These are phyloP conservation scores for Tragelaphus strepsiceros DNA, from an alignment of 2,113 vertebrate species.

Conservation along the genomic window DNA sequence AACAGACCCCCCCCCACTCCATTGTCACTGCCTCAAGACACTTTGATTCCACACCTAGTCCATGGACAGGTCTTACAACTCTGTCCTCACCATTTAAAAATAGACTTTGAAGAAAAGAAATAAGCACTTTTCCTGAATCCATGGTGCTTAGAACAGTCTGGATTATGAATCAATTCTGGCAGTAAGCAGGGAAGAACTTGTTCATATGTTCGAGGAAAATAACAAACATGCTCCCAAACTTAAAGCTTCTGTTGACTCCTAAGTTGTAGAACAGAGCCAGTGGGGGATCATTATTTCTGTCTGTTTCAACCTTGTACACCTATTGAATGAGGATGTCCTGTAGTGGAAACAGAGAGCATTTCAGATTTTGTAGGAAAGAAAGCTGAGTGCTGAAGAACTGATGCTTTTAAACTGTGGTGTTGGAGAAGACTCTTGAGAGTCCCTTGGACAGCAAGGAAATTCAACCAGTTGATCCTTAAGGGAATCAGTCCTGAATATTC, in stretches of 20 bases:
- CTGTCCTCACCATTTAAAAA: background rate
- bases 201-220: background rate
- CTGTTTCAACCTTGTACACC: background rate
- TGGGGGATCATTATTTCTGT: background rate
- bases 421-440: background rate
- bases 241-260: background rate
- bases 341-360: background rate
- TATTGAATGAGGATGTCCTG: background rate
- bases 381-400: background rate
- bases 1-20: background rate
- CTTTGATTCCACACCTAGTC: background rate
- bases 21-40: background rate
- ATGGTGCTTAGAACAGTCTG: background rate
- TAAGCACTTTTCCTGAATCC: background rate
- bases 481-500: background rate
- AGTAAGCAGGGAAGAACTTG: background rate
- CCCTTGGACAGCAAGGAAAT: background rate
- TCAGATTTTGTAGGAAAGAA: background rate
- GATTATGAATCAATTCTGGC: background rate
- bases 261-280: background rate
- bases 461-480: background rate
- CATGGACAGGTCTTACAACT: background rate
- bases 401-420: background rate
- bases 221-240: background rate
- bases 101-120: background rate